Conservation (phyloP, 2,113 vertebrate genomes). For the Colistium nudipinnis region DNA sequence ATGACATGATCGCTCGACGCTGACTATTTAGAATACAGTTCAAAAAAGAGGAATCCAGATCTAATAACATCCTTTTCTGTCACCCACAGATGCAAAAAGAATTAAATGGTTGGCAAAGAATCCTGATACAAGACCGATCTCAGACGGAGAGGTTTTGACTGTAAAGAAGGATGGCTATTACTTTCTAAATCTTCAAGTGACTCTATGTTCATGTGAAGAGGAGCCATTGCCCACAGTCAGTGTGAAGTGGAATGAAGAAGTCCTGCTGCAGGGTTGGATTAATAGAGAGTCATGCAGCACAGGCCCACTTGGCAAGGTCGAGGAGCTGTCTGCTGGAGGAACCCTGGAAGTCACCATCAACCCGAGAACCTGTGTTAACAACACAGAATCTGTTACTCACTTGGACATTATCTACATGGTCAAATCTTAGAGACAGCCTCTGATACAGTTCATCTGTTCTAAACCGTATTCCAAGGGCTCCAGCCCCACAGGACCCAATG, state of each 20-base stretch:
- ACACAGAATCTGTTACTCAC: rapidly evolving
- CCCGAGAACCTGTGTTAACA: rapidly evolving
- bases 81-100: rapidly evolving
- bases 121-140: rapidly evolving
- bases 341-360: neutral
- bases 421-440: neutral
- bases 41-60: neutral
- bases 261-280: neutral
- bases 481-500: neutral
- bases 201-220: rapidly evolving
- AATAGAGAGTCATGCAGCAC: constrained; percentile 42
- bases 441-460: neutral
- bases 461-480: neutral
- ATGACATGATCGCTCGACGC: rapidly evolving
- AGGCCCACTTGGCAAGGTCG: constrained; percentile 51
- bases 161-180: constrained; percentile 45
- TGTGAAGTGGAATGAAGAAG: rapidly evolving
- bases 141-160: rapidly evolving
- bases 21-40: neutral
- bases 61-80: constrained; percentile 19
- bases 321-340: rapidly evolving
- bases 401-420: constrained; percentile 55
- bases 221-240: neutral
- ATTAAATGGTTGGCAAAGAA: neutral
- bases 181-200: constrained; percentile 71